phyloP scores from a whole-genome alignment of 1,140 invertebrate species.

The Ooceraea biroi region DNA sequence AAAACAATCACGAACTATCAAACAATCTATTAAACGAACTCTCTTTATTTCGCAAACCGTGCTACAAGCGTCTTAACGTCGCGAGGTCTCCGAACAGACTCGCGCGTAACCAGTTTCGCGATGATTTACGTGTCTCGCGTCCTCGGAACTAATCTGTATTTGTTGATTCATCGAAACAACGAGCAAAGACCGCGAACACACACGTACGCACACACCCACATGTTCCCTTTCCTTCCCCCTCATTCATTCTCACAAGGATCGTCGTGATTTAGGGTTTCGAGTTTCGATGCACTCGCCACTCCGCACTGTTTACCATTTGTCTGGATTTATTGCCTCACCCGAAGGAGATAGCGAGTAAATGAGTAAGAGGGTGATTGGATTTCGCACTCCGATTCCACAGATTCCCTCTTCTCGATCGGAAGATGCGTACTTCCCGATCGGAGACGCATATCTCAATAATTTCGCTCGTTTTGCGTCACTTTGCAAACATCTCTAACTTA shows the following conservation, averaged over 20 bases:
- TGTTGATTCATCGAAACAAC: slow-evolving; percentile 85
- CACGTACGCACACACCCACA: neutral
- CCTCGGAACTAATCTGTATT: slow-evolving; percentile 85
- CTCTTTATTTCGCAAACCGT: slow-evolving; percentile 47
- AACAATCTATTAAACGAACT: too few species aligned
- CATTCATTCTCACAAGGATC: slow-evolving; percentile 58
- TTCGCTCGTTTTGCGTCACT: too few species aligned
- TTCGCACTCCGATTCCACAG: slow-evolving; percentile 74
- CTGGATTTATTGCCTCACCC: slow-evolving; percentile 83
- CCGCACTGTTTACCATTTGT: slow-evolving; percentile 82
- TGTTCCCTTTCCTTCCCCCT: slow-evolving; percentile 36
- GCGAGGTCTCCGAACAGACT: slow-evolving; percentile 19
- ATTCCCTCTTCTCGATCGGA: slow-evolving; percentile 24
- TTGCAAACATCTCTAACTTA: too few species aligned
- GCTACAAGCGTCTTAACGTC: too few species aligned
- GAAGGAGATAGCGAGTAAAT: slow-evolving; percentile 69
- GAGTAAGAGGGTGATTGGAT: slow-evolving; percentile 76
- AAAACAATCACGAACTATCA: too few species aligned
- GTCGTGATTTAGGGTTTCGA: slow-evolving; percentile 85
- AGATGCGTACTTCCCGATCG: neutral
- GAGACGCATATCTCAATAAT: too few species aligned
- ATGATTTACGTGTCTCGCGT: slow-evolving; percentile 83
- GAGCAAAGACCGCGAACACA: slow-evolving; percentile 77
- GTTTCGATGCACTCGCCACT: slow-evolving; percentile 83
- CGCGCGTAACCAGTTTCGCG: slow-evolving; percentile 82